Conservation (phyloP, 1,140 invertebrate species). For the Halictus rubicundus region DNA sequence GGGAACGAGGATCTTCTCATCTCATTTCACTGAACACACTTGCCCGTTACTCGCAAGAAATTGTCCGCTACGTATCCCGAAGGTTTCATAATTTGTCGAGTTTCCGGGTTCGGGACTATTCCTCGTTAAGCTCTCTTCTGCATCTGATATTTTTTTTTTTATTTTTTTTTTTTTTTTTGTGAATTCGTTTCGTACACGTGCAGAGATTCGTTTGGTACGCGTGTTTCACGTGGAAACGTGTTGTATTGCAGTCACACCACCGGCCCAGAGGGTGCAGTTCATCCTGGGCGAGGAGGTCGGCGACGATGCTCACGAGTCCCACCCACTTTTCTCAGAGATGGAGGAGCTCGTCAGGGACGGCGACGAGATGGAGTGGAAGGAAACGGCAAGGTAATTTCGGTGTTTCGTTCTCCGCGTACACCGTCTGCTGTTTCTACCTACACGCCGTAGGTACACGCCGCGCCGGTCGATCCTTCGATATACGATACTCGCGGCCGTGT, state of each 20-base stretch:
- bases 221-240: not conserved
- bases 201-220: not conserved
- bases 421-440: too few species aligned
- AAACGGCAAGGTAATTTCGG: conserved; percentile 89
- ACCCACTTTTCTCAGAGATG: conserved; percentile 97
- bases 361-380: conserved; percentile 96
- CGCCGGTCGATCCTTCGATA: too few species aligned
- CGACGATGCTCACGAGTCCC: conserved; percentile 90
- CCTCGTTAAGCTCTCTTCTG: not conserved
- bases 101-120: too few species aligned
- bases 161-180: too few species aligned
- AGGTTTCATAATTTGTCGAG: too few species aligned
- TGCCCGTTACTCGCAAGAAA: too few species aligned
- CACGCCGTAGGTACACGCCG: too few species aligned
- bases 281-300: conserved; percentile 96
- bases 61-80: too few species aligned
- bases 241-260: conserved; percentile 88
- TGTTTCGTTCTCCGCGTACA: too few species aligned
- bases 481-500: not conserved
- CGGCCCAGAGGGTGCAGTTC: conserved; percentile 96
- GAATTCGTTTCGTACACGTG: not conserved
- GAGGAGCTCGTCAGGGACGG: conserved; percentile 93
- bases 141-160: conserved; percentile 14
- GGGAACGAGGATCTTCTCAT: too few species aligned
- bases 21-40: too few species aligned